Evolutionary conservation across 2,113 vertebrate genomes (phyloP).

Genomic region (Tamias sibiricus): DNA sequence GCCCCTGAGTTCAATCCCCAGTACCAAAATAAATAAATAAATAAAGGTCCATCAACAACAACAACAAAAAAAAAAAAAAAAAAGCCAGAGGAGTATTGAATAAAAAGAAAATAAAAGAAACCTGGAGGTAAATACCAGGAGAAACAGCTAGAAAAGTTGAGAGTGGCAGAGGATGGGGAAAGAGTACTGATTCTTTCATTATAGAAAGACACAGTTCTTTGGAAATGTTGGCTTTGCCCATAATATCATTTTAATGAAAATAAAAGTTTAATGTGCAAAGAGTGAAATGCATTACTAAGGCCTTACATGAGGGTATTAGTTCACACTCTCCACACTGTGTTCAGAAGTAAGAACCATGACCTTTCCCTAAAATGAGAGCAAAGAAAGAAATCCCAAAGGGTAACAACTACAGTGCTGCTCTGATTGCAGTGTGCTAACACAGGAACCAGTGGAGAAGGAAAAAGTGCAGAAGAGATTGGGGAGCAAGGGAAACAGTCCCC

Average conservation of each 20-base stretch:
- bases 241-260: constrained; percentile 40
- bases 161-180: background rate
- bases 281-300: background rate
- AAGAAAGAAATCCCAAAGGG: background rate
- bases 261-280: constrained; percentile 22
- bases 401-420: background rate
- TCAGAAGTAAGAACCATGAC: constrained; percentile 13
- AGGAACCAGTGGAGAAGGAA: background rate
- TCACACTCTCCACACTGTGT: background rate
- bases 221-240: background rate
- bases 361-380: background rate
- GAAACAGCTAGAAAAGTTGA: background rate
- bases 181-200: background rate
- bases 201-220: background rate
- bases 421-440: background rate
- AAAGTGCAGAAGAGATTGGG: background rate
- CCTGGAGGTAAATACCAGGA: background rate
- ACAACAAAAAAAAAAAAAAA: too few species aligned
- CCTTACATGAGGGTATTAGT: background rate
- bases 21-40: too few species aligned
- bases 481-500: background rate
- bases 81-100: too few species aligned
- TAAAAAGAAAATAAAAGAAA: background rate
- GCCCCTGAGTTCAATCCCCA: too few species aligned
- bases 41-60: too few species aligned